phyloP scores from a whole-genome alignment of 1,140 invertebrate species.

The Odontomachus brunneus region DNA sequence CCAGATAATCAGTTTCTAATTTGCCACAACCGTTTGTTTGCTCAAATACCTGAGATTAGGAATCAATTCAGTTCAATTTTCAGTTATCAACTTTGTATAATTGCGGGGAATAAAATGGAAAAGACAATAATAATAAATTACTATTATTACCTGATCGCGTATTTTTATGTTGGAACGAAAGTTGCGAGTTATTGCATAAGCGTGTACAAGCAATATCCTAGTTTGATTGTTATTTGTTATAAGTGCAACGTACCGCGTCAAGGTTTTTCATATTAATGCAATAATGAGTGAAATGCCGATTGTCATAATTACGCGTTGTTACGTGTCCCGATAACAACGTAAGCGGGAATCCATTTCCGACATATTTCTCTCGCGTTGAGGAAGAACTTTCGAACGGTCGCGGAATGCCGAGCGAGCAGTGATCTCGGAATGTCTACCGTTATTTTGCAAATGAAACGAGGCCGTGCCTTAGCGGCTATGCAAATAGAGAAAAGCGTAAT shows the following conservation, averaged over 20 bases:
- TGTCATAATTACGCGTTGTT: constrained; percentile 7
- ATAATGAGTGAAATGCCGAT: not conserved
- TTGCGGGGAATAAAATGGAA: too few relatives aligned
- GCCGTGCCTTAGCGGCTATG: constrained; percentile 22
- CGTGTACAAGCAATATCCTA: not conserved
- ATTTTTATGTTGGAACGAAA: not conserved
- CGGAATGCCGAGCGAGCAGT: constrained; percentile 1
- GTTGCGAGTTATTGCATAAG: not conserved
- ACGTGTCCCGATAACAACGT: constrained; percentile 34
- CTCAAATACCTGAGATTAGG: too few relatives aligned
- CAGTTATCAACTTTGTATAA: too few relatives aligned
- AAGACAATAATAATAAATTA: too few relatives aligned
- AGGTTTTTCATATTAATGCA: not conserved
- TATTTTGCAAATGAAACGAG: constrained; percentile 35
- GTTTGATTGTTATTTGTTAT: not conserved
- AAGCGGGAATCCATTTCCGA: constrained; percentile 25
- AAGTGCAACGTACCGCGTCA: not conserved
- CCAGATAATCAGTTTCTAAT: too few relatives aligned
- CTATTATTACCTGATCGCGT: not conserved
- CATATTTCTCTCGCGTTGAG: constrained; percentile 14
- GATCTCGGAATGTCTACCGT: constrained; percentile 22
- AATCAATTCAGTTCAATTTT: too few relatives aligned
- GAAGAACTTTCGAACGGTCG: constrained; percentile 48
- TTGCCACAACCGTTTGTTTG: too few relatives aligned
- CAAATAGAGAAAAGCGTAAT: constrained; percentile 25